Evolutionary conservation across 2,113 vertebrate species (phyloP).

Genomic region (Zapornia atra): DNA sequence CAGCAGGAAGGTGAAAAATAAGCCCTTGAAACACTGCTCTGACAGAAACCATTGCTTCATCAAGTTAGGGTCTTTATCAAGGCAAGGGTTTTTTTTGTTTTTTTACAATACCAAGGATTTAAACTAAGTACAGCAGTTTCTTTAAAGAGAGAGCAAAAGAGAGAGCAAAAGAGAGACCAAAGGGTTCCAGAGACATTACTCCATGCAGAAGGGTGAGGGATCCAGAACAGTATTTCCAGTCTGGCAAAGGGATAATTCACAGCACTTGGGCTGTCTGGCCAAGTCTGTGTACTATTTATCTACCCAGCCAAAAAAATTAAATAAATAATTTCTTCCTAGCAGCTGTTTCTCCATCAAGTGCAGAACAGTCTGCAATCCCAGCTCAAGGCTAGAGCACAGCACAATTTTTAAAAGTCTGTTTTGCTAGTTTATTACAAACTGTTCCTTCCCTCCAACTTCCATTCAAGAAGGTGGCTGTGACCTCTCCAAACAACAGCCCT

Average conservation of each 20-base stretch:
- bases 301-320: neutral
- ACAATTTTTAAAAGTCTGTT: neutral
- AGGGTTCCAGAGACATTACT: neutral
- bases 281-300: neutral
- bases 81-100: neutral
- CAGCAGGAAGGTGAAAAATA: neutral
- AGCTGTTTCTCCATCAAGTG: neutral
- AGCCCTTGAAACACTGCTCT: conserved; percentile 4
- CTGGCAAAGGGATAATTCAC: neutral
- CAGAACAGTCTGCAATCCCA: neutral
- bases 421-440: neutral
- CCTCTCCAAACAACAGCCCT: neutral
- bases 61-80: neutral
- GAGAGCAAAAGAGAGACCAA: neutral
- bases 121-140: neutral
- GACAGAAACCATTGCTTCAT: neutral
- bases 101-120: neutral
- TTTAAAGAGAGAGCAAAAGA: neutral
- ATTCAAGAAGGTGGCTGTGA: neutral
- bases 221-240: neutral
- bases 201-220: neutral
- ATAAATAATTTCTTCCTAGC: neutral
- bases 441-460: neutral
- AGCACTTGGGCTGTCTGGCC: neutral
- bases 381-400: neutral